A percentile compares a stretch with the other conserved stretches of the same genome.
Conservation (phyloP, 2,113 vertebrate genomes). For the Siphamia tubifer region DNA sequence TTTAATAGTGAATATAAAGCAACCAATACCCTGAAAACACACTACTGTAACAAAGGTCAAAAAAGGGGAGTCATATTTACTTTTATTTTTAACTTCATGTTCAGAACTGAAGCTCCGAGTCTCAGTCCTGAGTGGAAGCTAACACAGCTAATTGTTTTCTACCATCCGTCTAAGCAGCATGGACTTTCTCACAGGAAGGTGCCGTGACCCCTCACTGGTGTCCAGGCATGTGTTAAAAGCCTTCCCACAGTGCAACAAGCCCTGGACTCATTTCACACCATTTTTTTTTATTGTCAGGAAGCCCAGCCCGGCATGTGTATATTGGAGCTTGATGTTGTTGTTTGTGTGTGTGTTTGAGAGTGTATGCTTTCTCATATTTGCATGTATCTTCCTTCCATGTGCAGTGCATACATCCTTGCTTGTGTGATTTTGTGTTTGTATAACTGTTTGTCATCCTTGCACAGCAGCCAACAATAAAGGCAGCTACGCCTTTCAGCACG, state of each 20-base stretch:
- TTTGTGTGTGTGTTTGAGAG: background rate
- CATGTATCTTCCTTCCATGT: background rate
- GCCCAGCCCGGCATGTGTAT: background rate
- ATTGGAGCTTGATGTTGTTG: background rate
- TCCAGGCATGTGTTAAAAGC: slow-evolving; percentile 56
- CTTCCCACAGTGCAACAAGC: slow-evolving; percentile 45
- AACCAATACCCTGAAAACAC: too few relatives aligned
- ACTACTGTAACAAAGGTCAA: too few relatives aligned
- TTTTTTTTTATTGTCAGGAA: slow-evolving; percentile 28
- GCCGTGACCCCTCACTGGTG: slow-evolving; percentile 32
- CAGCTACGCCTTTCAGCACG: slow-evolving; percentile 54
- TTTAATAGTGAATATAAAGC: too few relatives aligned
- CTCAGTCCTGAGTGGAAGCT: background rate
- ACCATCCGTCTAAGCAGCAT: background rate
- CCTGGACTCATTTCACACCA: slow-evolving; percentile 66
- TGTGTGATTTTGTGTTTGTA: background rate
- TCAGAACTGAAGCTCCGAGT: slow-evolving; percentile 2
- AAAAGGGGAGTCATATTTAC: too few relatives aligned
- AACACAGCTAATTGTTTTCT: slow-evolving; percentile 42
- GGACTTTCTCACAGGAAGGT: slow-evolving; percentile 39
- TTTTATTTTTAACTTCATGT: too few relatives aligned
- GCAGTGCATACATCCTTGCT: background rate
- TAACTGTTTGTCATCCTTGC: slow-evolving; percentile 8
- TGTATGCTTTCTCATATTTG: too few relatives aligned
- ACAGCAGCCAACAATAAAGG: slow-evolving; percentile 27